Evolutionary conservation across 2,113 vertebrate genomes (phyloP).

Genomic region (Danio rerio): GRCz12tu NC_133178.1:49543501-49544000

Average conservation of each 20-base stretch:
- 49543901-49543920: conserved; percentile 23
- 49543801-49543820: conserved; percentile 26
- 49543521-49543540: conserved; percentile 65
- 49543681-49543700: conserved; percentile 29
- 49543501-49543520: background rate
- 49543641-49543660: conserved; percentile 52
- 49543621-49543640: conserved; percentile 66
- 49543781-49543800: background rate
- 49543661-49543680: conserved; percentile 12
- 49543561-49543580: conserved; percentile 56
- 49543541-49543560: conserved; percentile 63
- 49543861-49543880: background rate
- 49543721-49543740: conserved; percentile 24
- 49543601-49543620: conserved; percentile 33
- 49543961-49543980: conserved; percentile 4
- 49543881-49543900: conserved; percentile 39
- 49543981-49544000: background rate
- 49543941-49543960: background rate
- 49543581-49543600: conserved; percentile 39
- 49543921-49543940: conserved; percentile 28
- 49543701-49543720: background rate
- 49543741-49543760: conserved; percentile 14
- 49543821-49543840: background rate
- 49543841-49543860: conserved; percentile 30
- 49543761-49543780: background rate